Evolutionary conservation across 2,888 invertebrate genomes (phyloP), one percentile per base, ranked within the genome.

Genomic region (Stegophylla sp.): DNA sequence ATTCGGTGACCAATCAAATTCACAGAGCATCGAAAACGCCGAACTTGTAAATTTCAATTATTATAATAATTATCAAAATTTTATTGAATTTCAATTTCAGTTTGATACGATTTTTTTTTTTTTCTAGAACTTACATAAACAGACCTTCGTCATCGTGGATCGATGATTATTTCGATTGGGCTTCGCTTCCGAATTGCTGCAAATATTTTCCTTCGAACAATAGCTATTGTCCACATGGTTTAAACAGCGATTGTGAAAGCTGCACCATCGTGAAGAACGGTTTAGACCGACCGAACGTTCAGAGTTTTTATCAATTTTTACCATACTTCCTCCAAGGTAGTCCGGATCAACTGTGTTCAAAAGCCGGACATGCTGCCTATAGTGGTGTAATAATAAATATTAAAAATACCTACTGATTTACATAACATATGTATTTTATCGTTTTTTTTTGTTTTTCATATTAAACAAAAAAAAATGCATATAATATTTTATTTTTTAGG

Each of bases 101-200:
- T n/a, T n/a, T n/a, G n/a, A n/a, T n/a, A n/a, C n/a, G n/a, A n/a
- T n/a, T n/a, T n/a, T n/a, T n/a, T n/a, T n/a, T n/a, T n/a, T n/a
- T n/a, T n/a, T n/a, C n/a, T n/a, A 87, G 88, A 82, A 92, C 95
- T 0, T 94, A 92, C 85, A 91, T 98, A 82, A 94, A 96, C 0
- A 92, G 94, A 85, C 93, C 95, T 15, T 92, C 96, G 2, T 92
- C 93, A 72, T 95, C 95, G 74, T 99, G 98, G 98, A 86, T 99
- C 82, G 98, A 99, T 86, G 98, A 98, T 87, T 98, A 95, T 88
- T 91, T 96, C 85, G 96, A 96, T 87, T 99, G 98, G 98, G 87
- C 92, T 1, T 86, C 88, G 4, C 86, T 89, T 1, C 84, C 89
- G 0, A 83, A 86, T 0, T 87, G 88, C 59, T 95, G 95, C 86